A percentile compares a stretch with the other conserved stretches of the same genome.
Conservation (phyloP, 2,888 invertebrate genomes). For the Drosophila fungiperda region DNA sequence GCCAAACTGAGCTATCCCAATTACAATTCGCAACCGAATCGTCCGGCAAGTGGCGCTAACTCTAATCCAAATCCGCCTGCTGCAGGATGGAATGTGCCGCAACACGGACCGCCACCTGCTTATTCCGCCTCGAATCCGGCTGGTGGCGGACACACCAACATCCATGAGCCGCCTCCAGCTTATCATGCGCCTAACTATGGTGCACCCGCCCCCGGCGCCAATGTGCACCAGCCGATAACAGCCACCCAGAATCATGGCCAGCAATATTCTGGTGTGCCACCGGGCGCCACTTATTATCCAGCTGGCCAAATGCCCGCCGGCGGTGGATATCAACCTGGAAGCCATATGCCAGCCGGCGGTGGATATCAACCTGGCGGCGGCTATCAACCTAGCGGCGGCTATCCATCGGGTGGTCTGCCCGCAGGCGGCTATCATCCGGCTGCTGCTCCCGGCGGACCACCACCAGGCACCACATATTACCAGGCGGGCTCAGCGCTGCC, state of each 20-base stretch:
- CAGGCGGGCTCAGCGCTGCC: conserved; percentile 74
- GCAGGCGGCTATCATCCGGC: conserved; percentile 61
- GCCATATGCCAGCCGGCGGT: neutral
- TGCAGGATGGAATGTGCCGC: conserved; percentile 84
- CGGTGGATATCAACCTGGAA: conserved; percentile 63
- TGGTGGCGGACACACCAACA: conserved; percentile 82
- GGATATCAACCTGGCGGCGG: conserved; percentile 69
- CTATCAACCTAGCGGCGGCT: conserved; percentile 60
- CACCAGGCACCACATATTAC: conserved; percentile 76
- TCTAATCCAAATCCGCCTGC: conserved; percentile 20
- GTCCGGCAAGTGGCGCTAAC: conserved; percentile 57
- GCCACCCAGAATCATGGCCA: conserved; percentile 74
- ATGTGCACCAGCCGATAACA: conserved; percentile 75
- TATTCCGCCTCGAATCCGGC: conserved; percentile 81
- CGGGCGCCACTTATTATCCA: conserved; percentile 68
- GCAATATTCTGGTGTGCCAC: conserved; percentile 64
- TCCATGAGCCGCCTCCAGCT: conserved; percentile 81
- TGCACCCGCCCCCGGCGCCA: conserved; percentile 60
- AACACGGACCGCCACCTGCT: conserved; percentile 83
- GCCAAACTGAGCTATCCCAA: conserved; percentile 83
- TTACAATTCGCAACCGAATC: conserved; percentile 84
- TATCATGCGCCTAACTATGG: conserved; percentile 80
- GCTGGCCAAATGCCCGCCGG: conserved; percentile 60
- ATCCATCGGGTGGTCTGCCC: conserved; percentile 38
- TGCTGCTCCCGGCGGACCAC: conserved; percentile 55